Percentiles rank a stretch among this genome's conserved stretches.
Conservation (phyloP, 2,888 invertebrate species). For the Perizoma affinitatum region DNA sequence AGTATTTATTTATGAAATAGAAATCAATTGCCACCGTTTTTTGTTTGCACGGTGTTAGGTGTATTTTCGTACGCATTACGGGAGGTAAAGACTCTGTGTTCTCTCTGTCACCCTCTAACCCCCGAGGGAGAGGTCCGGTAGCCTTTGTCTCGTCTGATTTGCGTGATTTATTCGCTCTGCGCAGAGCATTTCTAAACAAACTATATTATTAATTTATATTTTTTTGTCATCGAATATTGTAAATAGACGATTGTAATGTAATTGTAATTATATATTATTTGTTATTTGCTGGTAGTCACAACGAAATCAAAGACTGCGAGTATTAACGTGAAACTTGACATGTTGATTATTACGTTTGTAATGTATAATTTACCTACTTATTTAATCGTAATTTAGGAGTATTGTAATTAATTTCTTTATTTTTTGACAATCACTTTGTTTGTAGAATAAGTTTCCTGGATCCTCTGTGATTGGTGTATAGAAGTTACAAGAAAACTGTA, state of each 20-base stretch:
- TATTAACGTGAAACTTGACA: constrained; percentile 64
- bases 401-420: constrained; percentile 74
- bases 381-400: constrained; percentile 67
- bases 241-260: constrained; percentile 55
- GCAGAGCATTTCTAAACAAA: constrained; percentile 74
- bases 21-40: constrained; percentile 63
- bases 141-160: constrained; percentile 17
- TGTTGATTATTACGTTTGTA: constrained; percentile 49
- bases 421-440: constrained; percentile 78
- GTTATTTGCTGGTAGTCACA: constrained; percentile 79
- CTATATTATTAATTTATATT: constrained; percentile 49
- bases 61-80: constrained; percentile 38
- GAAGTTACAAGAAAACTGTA: constrained; percentile 24
- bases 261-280: constrained; percentile 46
- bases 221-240: constrained; percentile 74
- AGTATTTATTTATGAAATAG: constrained; percentile 28
- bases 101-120: constrained; percentile 13
- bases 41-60: constrained; percentile 69
- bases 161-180: constrained; percentile 57
- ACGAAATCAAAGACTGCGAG: constrained; percentile 82
- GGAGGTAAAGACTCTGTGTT: constrained; percentile 11
- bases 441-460: constrained; percentile 49
- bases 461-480: constrained; percentile 30
- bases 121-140: constrained; percentile 16
- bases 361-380: constrained; percentile 64